Evolutionary conservation across 2,797 vertebrate species (phyloP).

Genomic region (Synanceia verrucosa): DNA sequence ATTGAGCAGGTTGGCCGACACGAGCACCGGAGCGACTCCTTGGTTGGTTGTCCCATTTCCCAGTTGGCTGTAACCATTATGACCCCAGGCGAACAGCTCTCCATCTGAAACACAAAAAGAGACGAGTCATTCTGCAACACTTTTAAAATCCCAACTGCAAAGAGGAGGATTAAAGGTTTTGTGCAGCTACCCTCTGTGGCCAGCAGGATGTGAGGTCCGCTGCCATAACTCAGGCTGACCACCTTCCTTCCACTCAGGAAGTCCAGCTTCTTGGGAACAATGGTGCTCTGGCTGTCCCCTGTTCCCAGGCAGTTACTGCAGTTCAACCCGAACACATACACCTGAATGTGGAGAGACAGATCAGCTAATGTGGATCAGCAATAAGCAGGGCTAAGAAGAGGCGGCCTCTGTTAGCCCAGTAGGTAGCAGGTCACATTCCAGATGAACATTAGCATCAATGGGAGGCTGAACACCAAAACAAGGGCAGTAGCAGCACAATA

Average conservation of each 20-base stretch:
- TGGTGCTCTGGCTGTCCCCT: slow-evolving; percentile 93
- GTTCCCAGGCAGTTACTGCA: slow-evolving; percentile 96
- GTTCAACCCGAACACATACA: slow-evolving; percentile 94
- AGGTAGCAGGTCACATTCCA: slow-evolving; percentile 28
- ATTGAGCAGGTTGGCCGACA: slow-evolving; percentile 90
- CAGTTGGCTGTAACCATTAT: slow-evolving; percentile 96
- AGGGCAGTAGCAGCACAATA: neutral
- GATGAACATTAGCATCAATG: slow-evolving; percentile 2
- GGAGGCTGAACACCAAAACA: neutral
- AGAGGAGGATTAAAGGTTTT: neutral
- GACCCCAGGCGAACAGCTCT: slow-evolving; percentile 95
- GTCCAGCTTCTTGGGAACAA: slow-evolving; percentile 94
- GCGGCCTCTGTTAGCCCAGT: neutral
- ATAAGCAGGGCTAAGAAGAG: slow-evolving; percentile 28
- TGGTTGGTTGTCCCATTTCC: slow-evolving; percentile 96
- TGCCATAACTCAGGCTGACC: slow-evolving; percentile 92
- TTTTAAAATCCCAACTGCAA: slow-evolving; percentile 13
- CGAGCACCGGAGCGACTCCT: slow-evolving; percentile 88
- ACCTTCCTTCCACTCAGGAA: slow-evolving; percentile 93
- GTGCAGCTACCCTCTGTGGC: slow-evolving; percentile 89
- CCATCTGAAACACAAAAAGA: slow-evolving; percentile 85
- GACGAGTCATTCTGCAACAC: slow-evolving; percentile 12
- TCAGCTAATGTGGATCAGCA: slow-evolving; percentile 12
- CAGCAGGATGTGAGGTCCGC: slow-evolving; percentile 93
- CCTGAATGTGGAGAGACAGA: slow-evolving; percentile 73